Evolutionary conservation across 2,888 invertebrate genomes (phyloP), one percentile per base, ranked within the genome.

Genomic region (Phlogophora meticulosa): DNA sequence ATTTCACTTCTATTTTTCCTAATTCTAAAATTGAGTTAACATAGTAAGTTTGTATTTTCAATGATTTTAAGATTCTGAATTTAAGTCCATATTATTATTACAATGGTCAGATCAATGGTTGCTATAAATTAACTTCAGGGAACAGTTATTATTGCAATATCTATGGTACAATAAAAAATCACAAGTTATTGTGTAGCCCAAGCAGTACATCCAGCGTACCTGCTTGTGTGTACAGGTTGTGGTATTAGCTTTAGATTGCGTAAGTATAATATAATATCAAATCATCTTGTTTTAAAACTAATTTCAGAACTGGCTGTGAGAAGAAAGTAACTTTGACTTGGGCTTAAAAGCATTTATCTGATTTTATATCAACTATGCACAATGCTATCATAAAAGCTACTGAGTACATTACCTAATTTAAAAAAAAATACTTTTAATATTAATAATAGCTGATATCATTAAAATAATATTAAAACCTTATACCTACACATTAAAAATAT

Each of bases 361-460:
- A 36, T 73, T 63, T 42, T 28, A 15, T 71, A 49, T 72, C 4
- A 67, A 62, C 40, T 24, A 70, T 36, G 9, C 62, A 72, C 38
- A 46, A 46, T 59, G 11, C 22, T 38, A 58, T 40, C 15, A 56
- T 71, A 58, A 32, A 38, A 45, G 1, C 32, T 38, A 22, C 7
- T n/a, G n/a, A n/a, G n/a, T n/a, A n/a, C n/a, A n/a, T n/a, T n/a
- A 34, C 3, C 4, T 24, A n/a, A 32, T 34, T 0, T 15, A 22
- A 4, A 4, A 4, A 7, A 64, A 17, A 1, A 38, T 65, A 45
- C 10, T 13, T 36, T 43, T 4, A 42, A 7, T 17, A n/a, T 13
- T 7, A 32, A 40, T n/a, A n/a, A n/a, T n/a, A n/a, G n/a, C n/a
- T n/a, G n/a, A n/a, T n/a, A n/a, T n/a, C n/a, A n/a, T n/a, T n/a